Conservation (phyloP, 2,113 vertebrate genomes). For the Oxyruncus cristatus region DNA sequence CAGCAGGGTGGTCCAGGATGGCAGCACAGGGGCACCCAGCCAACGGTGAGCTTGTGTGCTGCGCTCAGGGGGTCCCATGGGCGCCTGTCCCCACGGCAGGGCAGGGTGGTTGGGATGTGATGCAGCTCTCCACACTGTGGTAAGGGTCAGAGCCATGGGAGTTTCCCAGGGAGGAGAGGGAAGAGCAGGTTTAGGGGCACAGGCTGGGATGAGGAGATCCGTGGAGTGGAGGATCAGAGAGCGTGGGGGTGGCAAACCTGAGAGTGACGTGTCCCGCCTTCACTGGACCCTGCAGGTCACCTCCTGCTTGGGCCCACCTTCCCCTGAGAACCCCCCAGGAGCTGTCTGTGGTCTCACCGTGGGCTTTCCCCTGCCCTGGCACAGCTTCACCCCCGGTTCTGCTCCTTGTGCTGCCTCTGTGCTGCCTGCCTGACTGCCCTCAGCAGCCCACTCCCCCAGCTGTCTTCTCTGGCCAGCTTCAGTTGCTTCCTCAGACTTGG, state of each 20-base stretch:
- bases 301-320: background rate
- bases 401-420: conserved; percentile 35
- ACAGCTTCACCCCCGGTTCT: background rate
- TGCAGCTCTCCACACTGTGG: background rate
- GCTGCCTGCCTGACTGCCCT: conserved; percentile 33
- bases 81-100: background rate
- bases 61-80: background rate
- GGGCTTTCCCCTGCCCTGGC: background rate
- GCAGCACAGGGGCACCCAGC: background rate
- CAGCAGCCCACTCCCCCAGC: background rate
- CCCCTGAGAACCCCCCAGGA: background rate
- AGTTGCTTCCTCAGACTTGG: conserved; percentile 18
- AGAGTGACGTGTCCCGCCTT: background rate
- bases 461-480: background rate
- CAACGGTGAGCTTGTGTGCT: accelerated
- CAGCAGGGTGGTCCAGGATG: accelerated
- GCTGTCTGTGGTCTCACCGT: background rate
- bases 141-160: accelerated
- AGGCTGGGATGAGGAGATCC: background rate
- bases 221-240: accelerated
- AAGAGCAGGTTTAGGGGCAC: background rate
- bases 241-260: accelerated
- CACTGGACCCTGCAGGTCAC: background rate
- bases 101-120: accelerated
- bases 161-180: accelerated